A percentile compares a stretch with the other conserved stretches of the same genome.
phyloP scores from a whole-genome alignment of 2,113 vertebrate species.

The Ornithorhynchus anatinus region DNA sequence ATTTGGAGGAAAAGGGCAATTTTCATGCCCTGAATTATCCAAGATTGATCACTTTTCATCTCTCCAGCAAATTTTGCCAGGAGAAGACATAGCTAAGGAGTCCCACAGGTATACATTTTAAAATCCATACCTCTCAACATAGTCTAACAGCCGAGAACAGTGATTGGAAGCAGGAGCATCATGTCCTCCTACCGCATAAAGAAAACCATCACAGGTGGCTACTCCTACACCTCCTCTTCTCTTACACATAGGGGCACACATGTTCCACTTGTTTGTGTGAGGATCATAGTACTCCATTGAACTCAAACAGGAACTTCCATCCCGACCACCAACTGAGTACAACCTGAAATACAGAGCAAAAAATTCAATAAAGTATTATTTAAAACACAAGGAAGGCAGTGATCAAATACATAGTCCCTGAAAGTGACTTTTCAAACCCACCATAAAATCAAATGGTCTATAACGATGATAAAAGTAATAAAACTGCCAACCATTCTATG shows the following conservation, averaged over 20 bases:
- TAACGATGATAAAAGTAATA: too few relatives aligned
- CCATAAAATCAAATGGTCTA: too few relatives aligned
- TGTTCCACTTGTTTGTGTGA: slow-evolving; percentile 81
- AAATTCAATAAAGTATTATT: too few relatives aligned
- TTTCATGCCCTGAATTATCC: too few relatives aligned
- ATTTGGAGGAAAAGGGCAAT: too few relatives aligned
- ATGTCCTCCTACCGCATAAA: slow-evolving; percentile 80
- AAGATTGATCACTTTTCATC: too few relatives aligned
- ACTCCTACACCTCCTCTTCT: slow-evolving; percentile 80
- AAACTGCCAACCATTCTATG: too few relatives aligned
- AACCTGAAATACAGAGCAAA: slow-evolving; percentile 60
- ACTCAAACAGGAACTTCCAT: slow-evolving; percentile 80
- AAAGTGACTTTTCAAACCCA: too few relatives aligned
- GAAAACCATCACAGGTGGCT: slow-evolving; percentile 77
- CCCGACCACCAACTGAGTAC: slow-evolving; percentile 80
- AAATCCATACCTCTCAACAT: slow-evolving; percentile 74
- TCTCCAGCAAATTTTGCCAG: too few relatives aligned
- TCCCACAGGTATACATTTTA: not conserved
- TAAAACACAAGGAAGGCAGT: too few relatives aligned
- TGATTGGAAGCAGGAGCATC: slow-evolving; percentile 81
- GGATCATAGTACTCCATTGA: slow-evolving; percentile 83
- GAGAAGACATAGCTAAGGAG: too few relatives aligned
- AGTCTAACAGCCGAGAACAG: slow-evolving; percentile 75
- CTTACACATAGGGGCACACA: slow-evolving; percentile 82
- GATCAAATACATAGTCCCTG: too few relatives aligned